Evolutionary conservation across 2,113 vertebrate species (phyloP).

Genomic region (Ameiurus melas): DNA sequence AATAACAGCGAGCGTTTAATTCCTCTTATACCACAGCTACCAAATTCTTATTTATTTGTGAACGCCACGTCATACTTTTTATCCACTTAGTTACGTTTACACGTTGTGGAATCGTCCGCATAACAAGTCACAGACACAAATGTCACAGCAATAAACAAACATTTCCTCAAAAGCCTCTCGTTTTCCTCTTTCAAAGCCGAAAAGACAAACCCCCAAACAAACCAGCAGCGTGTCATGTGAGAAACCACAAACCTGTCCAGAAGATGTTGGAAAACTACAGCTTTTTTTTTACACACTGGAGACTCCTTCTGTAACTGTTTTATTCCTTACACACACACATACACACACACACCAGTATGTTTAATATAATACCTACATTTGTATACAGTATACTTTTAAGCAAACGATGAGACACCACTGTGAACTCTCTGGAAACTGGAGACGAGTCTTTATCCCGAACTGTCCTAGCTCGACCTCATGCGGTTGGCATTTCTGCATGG

Average conservation of each 20-base stretch:
- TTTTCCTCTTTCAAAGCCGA: not conserved
- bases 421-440: too few species aligned
- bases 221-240: too few species aligned
- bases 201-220: not conserved
- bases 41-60: too few species aligned
- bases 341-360: not conserved
- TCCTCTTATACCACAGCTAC: not conserved
- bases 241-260: too few species aligned
- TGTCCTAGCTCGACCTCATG: not conserved
- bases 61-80: too few species aligned
- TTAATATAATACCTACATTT: not conserved
- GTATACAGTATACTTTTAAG: not conserved
- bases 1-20: not conserved
- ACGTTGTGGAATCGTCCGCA: too few species aligned
- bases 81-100: too few species aligned
- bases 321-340: not conserved
- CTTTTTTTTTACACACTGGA: too few species aligned
- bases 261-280: too few species aligned
- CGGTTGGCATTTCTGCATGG: not conserved
- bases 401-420: not conserved
- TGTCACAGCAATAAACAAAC: not conserved
- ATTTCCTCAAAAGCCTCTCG: not conserved
- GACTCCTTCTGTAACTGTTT: too few species aligned
- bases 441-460: not conserved
- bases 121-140: too few species aligned